phyloP scores from a whole-genome alignment of 1,140 invertebrate genomes.

The Procambarus clarkii region DNA sequence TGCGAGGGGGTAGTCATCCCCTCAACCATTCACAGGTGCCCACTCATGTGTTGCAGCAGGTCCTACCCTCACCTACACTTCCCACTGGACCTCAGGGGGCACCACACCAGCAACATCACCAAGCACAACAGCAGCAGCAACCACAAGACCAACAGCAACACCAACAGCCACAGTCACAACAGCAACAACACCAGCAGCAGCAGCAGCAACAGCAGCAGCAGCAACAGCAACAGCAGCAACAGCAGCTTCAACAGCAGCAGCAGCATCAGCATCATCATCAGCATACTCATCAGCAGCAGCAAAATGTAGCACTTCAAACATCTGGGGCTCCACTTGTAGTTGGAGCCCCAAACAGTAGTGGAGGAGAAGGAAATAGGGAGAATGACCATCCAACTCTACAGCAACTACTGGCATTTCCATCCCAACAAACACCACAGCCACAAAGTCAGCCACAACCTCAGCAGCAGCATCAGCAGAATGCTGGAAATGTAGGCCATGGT shows the following conservation, averaged over 20 bases:
- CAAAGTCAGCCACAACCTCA: constrained; percentile 31
- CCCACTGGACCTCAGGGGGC: constrained; percentile 42
- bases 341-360: constrained; percentile 48
- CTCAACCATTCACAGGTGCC: constrained; percentile 60
- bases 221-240: constrained; percentile 22
- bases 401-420: constrained; percentile 52
- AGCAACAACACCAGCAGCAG: constrained; percentile 1
- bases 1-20: constrained; percentile 60
- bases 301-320: constrained; percentile 64
- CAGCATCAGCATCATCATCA: constrained; percentile 42
- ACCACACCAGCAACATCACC: constrained; percentile 33
- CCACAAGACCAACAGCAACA: constrained; percentile 15
- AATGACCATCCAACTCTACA: constrained; percentile 62
- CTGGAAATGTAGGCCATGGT: constrained; percentile 44
- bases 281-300: constrained; percentile 50
- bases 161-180: constrained; percentile 8
- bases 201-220: constrained; percentile 27
- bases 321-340: constrained; percentile 52
- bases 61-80: constrained; percentile 46
- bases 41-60: constrained; percentile 60
- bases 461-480: constrained; percentile 43
- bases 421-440: constrained; percentile 49
- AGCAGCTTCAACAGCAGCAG: constrained; percentile 38
- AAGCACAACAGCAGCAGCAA: neutral
- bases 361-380: constrained; percentile 47